Evolutionary conservation across 2,113 vertebrate genomes (phyloP), one percentile per base, ranked within the genome.

Genomic region (Arizona elegans): DNA sequence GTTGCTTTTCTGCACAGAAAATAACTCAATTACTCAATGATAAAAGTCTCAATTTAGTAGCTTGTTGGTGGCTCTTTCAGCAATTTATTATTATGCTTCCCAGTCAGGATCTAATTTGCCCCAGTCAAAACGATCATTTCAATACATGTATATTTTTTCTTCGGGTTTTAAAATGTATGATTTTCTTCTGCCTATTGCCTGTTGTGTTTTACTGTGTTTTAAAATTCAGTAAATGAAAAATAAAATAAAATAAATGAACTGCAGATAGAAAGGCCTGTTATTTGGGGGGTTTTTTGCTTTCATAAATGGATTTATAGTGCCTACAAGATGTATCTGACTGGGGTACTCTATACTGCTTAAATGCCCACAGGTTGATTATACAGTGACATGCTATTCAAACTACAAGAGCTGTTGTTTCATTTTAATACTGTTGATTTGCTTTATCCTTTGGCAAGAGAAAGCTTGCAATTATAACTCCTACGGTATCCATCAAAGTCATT

Each of bases 251-350:
- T 62, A 59, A 62, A 92, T 65, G 88, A 91, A 95, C 86, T 95
- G 38, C 86, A 94, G 90, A 92, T 1, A 93, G 38, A 94, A 87
- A 24, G 94, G 59, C 33, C 89, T 96, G 43, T 75, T 88, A 53
- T 94, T 94, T 93, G 92, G 54, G 92, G 54, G 0, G 54, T 21
- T 1, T 17, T 93, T 96, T 96, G 95, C 75, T 94, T 95, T 89
- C 38, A 94, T 81, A 94, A 94, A 96, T 90, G 93, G 91, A 95
- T 95, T 96, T 94, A 94, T 93, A 95, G 94, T 93, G 91, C 55
- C 90, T 92, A 54, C 47, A 93, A 95, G 90, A 95, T 93, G 54
- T 91, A 93, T 92, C 95, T 95, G 90, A 91, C 65, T 47, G 52
- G 33, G 86, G 88, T 94, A 88, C 13, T 87, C 54, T 91, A 0